phyloP scores from a whole-genome alignment of 2,888 invertebrate species.

The Incurvaria masculella region DNA sequence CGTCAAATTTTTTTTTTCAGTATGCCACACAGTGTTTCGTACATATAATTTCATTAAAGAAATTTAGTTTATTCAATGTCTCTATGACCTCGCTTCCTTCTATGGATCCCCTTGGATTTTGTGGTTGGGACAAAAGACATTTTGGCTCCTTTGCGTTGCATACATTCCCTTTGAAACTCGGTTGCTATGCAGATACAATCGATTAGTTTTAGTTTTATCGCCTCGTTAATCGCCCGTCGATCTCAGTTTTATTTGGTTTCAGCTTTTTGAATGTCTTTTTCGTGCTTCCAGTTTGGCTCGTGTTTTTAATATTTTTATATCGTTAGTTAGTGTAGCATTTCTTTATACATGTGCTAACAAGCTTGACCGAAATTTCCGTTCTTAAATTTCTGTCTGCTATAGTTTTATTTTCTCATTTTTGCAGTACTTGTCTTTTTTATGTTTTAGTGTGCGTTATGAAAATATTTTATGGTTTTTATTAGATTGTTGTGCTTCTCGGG shows the following conservation, averaged over 20 bases:
- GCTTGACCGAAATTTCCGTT: conserved; percentile 8
- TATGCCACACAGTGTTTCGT: no score
- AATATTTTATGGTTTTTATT: no score
- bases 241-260: conserved; percentile 10
- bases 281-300: conserved; percentile 7
- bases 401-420: no score
- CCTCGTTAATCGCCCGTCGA: conserved; percentile 3
- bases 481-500: no score
- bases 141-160: conserved; percentile 7
- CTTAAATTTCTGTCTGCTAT: conserved; percentile 8
- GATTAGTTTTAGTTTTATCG: conserved; percentile 1
- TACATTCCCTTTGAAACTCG: conserved; percentile 8
- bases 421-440: no score
- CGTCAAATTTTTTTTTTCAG: no score
- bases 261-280: conserved; percentile 10
- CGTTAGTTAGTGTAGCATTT: conserved; percentile 8
- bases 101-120: conserved; percentile 1
- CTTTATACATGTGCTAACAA: conserved; percentile 10
- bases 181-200: conserved; percentile 10
- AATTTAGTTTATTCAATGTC: conserved; percentile 2
- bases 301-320: conserved; percentile 4
- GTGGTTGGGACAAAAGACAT: conserved; percentile 2
- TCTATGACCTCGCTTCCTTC: conserved; percentile 2
- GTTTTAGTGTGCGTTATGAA: no score
- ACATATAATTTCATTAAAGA: no score